Percentiles rank a stretch among this genome's conserved stretches.
phyloP scores from a whole-genome alignment of 2,888 invertebrate genomes.

The Cheilosia impressa region DNA sequence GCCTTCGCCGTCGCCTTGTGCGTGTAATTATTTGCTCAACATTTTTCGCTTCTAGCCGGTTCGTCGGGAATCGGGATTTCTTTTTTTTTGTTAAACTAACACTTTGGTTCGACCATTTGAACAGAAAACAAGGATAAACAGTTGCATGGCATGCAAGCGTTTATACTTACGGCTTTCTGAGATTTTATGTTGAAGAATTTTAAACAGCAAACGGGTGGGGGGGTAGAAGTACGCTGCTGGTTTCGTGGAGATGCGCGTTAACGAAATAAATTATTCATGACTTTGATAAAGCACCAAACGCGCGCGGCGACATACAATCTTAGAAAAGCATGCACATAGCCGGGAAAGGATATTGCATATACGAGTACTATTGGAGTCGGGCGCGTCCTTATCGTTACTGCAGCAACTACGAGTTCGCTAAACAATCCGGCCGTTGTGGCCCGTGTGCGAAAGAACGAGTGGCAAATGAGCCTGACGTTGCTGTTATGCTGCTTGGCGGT shows the following conservation, averaged over 20 bases:
- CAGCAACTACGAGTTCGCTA: constrained; percentile 36
- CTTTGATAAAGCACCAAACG: constrained; percentile 71
- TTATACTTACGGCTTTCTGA: constrained; percentile 37
- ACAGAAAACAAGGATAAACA: constrained; percentile 45
- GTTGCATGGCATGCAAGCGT: constrained; percentile 68
- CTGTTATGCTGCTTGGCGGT: background rate
- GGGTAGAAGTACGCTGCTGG: background rate
- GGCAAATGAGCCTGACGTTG: constrained; percentile 53
- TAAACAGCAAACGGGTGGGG: background rate
- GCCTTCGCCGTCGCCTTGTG: constrained; percentile 34
- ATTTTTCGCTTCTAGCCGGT: constrained; percentile 43
- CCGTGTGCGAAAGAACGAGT: constrained; percentile 19
- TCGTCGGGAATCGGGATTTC: constrained; percentile 6
- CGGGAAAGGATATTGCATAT: constrained; percentile 41
- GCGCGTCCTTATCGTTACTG: constrained; percentile 61
- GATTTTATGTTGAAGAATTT: constrained; percentile 53
- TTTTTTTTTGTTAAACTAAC: constrained; percentile 24
- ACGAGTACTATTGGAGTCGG: background rate
- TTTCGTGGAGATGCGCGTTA: constrained; percentile 38
- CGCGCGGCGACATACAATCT: constrained; percentile 70
- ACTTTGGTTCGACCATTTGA: constrained; percentile 21
- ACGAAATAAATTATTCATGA: constrained; percentile 73
- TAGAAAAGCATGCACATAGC: constrained; percentile 55
- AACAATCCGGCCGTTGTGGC: constrained; percentile 10
- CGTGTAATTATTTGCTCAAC: constrained; percentile 70